phyloP scores from a whole-genome alignment of 2,888 invertebrate genomes.

The Dione vanillae region DNA sequence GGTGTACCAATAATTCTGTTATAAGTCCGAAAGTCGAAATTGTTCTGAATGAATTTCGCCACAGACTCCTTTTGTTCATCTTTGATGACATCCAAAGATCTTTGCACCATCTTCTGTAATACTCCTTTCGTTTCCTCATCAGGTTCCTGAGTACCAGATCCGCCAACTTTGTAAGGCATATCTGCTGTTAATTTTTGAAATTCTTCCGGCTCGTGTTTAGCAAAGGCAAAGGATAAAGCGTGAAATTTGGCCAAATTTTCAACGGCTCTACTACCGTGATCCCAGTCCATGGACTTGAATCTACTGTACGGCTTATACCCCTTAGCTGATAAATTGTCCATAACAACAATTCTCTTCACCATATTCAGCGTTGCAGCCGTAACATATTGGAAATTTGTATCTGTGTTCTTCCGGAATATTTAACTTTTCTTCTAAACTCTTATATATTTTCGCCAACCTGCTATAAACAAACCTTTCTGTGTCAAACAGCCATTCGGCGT shows the following conservation, averaged over 20 bases:
- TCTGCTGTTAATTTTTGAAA: conserved; percentile 52
- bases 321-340: conserved; percentile 60
- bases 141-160: not conserved
- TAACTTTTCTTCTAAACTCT: conserved; percentile 55
- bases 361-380: conserved; percentile 52
- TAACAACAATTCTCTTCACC: conserved; percentile 61
- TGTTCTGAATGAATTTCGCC: conserved; percentile 43
- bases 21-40: conserved; percentile 42
- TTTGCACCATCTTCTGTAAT: conserved; percentile 43
- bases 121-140: conserved; percentile 37
- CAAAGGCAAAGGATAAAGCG: conserved; percentile 64
- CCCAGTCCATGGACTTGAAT: conserved; percentile 62
- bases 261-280: conserved; percentile 59
- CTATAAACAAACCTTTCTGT: conserved; percentile 61
- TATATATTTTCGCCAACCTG: conserved; percentile 54
- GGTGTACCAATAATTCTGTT: conserved; percentile 48
- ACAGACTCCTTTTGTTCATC: conserved; percentile 56
- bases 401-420: conserved; percentile 54
- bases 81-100: conserved; percentile 47
- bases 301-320: conserved; percentile 62
- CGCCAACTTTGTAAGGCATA: conserved; percentile 45
- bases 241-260: conserved; percentile 68
- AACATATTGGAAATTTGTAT: conserved; percentile 57
- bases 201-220: conserved; percentile 56
- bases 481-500: conserved; percentile 52